Conservation (phyloP, 2,113 vertebrate species). For the Pelmatolapia mariae region DNA sequence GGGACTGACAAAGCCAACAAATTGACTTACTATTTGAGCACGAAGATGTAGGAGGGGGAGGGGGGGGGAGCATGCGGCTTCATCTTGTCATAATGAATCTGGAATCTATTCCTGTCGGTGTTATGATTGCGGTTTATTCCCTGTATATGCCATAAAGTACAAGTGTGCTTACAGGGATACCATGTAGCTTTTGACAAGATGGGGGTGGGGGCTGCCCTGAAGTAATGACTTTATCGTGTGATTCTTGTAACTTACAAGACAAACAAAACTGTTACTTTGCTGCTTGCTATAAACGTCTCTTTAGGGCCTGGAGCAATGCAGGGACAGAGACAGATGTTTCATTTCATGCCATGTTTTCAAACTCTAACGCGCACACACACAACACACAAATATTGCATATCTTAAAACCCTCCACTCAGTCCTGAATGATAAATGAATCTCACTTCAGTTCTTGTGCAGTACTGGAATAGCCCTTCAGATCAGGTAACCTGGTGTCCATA, state of each 20-base stretch:
- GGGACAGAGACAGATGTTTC: slow-evolving; percentile 66
- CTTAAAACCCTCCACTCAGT: slow-evolving; percentile 5
- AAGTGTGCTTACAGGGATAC: slow-evolving; percentile 50
- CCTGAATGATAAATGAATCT: slow-evolving; percentile 50
- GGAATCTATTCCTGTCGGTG: slow-evolving; percentile 45
- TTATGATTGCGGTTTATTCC: slow-evolving; percentile 49
- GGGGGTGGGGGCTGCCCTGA: slow-evolving; percentile 5
- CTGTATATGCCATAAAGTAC: slow-evolving; percentile 45
- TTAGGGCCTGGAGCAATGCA: slow-evolving; percentile 49
- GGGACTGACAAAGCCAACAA: slow-evolving; percentile 67
- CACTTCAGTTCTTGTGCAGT: not conserved
- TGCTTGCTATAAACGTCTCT: slow-evolving; percentile 63
- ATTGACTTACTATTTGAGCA: slow-evolving; percentile 64
- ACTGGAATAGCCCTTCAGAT: slow-evolving; percentile 26
- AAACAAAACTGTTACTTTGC: slow-evolving; percentile 59
- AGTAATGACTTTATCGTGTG: slow-evolving; percentile 60
- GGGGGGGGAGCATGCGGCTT: not conserved
- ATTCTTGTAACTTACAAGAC: slow-evolving; percentile 67
- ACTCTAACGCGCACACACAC: not conserved
- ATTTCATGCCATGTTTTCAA: slow-evolving; percentile 58
- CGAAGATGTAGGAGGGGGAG: slow-evolving; percentile 9
- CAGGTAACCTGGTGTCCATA: slow-evolving; percentile 27
- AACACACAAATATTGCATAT: not conserved
- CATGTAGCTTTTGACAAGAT: slow-evolving; percentile 44
- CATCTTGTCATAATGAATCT: slow-evolving; percentile 51